Percentiles rank a stretch among this genome's conserved stretches.
phyloP scores from a whole-genome alignment of 2,888 invertebrate species.

The Lasioglossum morio region DNA sequence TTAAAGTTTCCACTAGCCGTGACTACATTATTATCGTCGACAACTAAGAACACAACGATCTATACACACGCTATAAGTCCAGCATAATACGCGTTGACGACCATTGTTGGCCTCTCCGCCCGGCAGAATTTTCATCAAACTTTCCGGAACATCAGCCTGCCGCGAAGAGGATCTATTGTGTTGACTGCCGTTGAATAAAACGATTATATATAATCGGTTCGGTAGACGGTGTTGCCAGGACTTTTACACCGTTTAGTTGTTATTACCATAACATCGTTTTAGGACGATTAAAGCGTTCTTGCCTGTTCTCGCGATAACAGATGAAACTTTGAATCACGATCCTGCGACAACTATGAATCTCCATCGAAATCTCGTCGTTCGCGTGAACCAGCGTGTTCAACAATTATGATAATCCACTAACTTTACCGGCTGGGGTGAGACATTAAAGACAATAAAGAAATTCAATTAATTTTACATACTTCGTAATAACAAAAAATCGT shows the following conservation, averaged over 20 bases:
- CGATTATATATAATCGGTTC: conserved; percentile 14
- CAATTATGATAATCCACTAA: not conserved
- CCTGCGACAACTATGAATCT: not conserved
- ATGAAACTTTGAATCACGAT: not conserved
- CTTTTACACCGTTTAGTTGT: not conserved
- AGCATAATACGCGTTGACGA: conserved; percentile 26
- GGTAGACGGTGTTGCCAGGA: not conserved
- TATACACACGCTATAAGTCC: conserved; percentile 15
- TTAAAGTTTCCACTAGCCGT: conserved; percentile 34
- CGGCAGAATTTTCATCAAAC: conserved; percentile 33
- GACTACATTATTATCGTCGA: conserved; percentile 17
- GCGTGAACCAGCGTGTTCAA: not conserved
- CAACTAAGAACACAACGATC: conserved; percentile 30
- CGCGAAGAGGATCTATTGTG: conserved; percentile 12
- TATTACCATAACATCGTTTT: not conserved
- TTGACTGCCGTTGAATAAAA: conserved; percentile 15
- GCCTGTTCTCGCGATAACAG: not conserved
- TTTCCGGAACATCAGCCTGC: conserved; percentile 22
- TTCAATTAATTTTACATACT: too few relatives aligned
- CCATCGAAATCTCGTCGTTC: not conserved
- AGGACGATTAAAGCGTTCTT: not conserved
- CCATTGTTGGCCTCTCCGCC: conserved; percentile 14
- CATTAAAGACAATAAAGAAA: too few relatives aligned
- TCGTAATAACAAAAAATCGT: too few relatives aligned
- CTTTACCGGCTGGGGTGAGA: too few relatives aligned